phyloP scores from a whole-genome alignment of 2,113 vertebrate genomes.

The Catharus fuscescens region DNA sequence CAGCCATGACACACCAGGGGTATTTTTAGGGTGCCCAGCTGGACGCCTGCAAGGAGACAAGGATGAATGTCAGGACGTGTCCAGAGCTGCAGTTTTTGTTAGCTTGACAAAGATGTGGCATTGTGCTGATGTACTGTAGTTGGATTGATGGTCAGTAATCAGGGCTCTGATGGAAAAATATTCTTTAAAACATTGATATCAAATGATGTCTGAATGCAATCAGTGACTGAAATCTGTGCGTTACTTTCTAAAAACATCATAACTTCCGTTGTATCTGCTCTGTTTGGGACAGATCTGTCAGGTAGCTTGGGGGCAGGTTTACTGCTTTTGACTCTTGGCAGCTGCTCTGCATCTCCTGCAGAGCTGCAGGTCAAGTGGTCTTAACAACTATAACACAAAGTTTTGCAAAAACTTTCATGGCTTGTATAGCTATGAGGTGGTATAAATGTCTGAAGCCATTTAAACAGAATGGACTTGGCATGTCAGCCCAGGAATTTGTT shows the following conservation, averaged over 20 bases:
- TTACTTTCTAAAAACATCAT: background rate
- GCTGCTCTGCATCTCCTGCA: background rate
- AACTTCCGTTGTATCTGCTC: background rate
- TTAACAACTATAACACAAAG: background rate
- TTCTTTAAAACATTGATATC: background rate
- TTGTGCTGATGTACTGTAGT: background rate
- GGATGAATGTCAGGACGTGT: background rate
- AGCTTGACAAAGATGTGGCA: background rate
- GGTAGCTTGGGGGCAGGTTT: background rate
- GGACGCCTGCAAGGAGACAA: background rate
- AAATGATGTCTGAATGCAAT: background rate
- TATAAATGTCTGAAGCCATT: background rate
- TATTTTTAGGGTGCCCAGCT: slow-evolving; percentile 41
- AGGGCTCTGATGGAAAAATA: background rate
- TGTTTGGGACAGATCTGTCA: background rate
- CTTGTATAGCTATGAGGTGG: background rate
- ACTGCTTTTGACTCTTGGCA: background rate
- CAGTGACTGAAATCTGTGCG: background rate
- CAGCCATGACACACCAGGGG: background rate
- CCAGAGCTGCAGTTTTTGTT: background rate
- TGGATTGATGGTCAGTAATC: background rate
- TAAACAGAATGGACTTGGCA: background rate
- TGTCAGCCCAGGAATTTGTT: background rate
- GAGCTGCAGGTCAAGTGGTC: background rate
- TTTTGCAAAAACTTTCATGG: background rate